Conservation (phyloP, 2,888 invertebrate species). For the Archips crataeganus region DNA sequence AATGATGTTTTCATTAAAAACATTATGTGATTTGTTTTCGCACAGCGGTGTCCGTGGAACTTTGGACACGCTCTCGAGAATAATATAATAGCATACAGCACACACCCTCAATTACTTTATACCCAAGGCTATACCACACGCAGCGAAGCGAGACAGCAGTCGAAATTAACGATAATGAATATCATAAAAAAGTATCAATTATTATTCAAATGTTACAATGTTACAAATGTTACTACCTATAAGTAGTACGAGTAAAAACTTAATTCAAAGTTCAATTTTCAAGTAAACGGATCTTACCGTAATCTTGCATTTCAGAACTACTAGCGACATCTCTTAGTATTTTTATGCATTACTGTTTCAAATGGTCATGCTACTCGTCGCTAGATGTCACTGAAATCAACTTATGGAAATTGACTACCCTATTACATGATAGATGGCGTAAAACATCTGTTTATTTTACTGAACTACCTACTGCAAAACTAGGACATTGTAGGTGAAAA, state of each 20-base stretch:
- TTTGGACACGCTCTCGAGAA: not conserved
- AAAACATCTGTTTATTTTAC: no score
- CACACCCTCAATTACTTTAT: slow-evolving; percentile 19
- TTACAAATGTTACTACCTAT: no score
- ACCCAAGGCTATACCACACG: slow-evolving; percentile 15
- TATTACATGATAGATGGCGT: not conserved
- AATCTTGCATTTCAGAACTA: not conserved
- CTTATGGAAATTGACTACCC: not conserved
- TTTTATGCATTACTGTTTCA: not conserved
- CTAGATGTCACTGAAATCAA: slow-evolving; percentile 6
- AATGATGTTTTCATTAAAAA: not conserved
- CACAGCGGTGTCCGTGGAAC: slow-evolving; percentile 44
- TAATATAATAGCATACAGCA: slow-evolving; percentile 5
- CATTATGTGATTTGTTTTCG: slow-evolving; percentile 37
- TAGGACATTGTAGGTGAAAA: no score
- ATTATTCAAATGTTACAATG: no score
- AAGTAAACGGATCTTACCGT: not conserved
- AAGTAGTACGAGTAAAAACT: no score
- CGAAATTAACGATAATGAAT: not conserved
- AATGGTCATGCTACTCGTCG: not conserved
- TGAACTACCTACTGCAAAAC: no score
- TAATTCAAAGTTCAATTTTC: no score
- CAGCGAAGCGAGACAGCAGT: not conserved
- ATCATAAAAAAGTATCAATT: no score
- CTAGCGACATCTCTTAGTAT: slow-evolving; percentile 20